Conservation (phyloP, 1,140 invertebrate genomes). For the Gerris buenoi region DNA sequence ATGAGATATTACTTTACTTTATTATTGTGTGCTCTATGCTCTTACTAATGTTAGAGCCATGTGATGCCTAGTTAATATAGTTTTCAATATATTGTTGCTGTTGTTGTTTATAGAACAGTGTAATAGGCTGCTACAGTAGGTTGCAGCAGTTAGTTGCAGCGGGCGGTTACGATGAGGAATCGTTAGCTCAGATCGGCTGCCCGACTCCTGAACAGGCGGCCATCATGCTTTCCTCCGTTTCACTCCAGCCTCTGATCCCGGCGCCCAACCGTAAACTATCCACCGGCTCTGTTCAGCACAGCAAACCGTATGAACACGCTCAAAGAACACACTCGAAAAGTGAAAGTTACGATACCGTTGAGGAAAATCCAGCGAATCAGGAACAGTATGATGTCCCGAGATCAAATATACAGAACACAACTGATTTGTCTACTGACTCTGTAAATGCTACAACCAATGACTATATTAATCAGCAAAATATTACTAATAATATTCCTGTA, state of each 20-base stretch:
- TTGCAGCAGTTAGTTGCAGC: slow-evolving; percentile 56
- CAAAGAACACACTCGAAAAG: too few relatives aligned
- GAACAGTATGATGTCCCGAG: too few relatives aligned
- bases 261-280: background rate
- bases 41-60: background rate
- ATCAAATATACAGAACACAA: too few relatives aligned
- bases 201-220: slow-evolving; percentile 81
- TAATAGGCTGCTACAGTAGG: slow-evolving; percentile 71
- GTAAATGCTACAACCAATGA: too few relatives aligned
- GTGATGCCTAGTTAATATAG: background rate
- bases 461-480: too few relatives aligned
- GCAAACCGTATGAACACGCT: too few relatives aligned
- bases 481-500: too few relatives aligned
- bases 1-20: background rate
- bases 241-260: slow-evolving; percentile 27
- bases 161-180: slow-evolving; percentile 61
- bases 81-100: background rate
- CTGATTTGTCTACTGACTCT: too few relatives aligned
- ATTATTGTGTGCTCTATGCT: background rate
- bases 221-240: slow-evolving; percentile 66
- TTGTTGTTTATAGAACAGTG: slow-evolving; percentile 54
- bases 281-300: background rate
- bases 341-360: too few relatives aligned
- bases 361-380: too few relatives aligned
- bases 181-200: slow-evolving; percentile 66